Conservation (phyloP, 2,888 invertebrate species). For the Halictus quadricinctus region DNA sequence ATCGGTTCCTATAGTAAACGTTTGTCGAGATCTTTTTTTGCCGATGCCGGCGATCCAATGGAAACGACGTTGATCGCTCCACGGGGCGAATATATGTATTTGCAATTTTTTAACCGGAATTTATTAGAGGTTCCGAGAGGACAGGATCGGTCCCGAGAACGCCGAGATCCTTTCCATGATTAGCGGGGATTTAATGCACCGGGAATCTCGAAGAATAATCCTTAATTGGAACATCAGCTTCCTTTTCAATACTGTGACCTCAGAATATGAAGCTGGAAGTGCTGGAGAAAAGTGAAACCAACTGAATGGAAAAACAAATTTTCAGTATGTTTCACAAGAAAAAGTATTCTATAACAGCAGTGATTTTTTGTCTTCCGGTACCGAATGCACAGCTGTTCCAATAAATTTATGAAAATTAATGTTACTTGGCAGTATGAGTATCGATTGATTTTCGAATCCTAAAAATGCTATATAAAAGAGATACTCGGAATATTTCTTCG, state of each 20-base stretch:
- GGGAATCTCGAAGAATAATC: neutral
- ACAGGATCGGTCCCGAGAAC: neutral
- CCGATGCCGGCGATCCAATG: neutral
- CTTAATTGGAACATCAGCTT: neutral
- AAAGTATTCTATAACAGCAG: no score
- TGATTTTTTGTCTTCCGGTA: no score
- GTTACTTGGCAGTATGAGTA: no score
- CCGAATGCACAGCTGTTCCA: neutral
- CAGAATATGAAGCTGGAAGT: neutral
- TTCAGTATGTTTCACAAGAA: no score
- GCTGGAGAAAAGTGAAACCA: neutral
- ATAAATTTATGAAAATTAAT: neutral
- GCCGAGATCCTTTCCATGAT: neutral
- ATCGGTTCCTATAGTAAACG: neutral
- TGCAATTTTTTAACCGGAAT: neutral
- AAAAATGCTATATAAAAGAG: no score
- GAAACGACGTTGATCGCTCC: neutral
- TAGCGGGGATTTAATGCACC: neutral
- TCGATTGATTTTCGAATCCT: no score
- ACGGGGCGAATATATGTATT: neutral
- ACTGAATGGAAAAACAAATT: neutral
- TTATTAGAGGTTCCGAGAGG: neutral
- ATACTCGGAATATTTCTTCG: no score
- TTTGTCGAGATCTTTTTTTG: neutral
- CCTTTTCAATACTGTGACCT: neutral